Evolutionary conservation across 2,888 invertebrate species (phyloP), one percentile per base, ranked within the genome.

Genomic region (Athripsodes cinereus): DNA sequence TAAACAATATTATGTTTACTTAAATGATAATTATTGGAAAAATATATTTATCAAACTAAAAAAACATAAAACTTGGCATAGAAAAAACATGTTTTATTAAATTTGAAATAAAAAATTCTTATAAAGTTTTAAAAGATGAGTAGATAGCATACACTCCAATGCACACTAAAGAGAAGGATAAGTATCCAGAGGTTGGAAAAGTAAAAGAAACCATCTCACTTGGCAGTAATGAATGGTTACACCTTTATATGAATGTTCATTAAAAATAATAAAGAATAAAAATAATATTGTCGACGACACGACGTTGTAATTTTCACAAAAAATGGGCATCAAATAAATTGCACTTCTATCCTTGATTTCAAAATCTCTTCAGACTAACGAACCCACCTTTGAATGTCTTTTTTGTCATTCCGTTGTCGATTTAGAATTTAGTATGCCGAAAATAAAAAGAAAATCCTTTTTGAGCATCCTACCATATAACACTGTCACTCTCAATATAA

Each of bases 321-420:
- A 22, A 51, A 22, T 22, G 19, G 44, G 51, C 50, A 52, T 47
- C 26, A 52, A 52, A 47, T 52, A 49, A 57, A 52, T 57, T 57
- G 52, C 57, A 57, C 50, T 52, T 55, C 44, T 55, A 48, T 57
- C 57, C 52, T 57, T 57, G 57, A 57, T 52, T 57, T 51, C 52
- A 57, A 52, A n/a, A 52, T 40, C 21, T 31, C 2, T 19, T 19
- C 46, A 31, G 57, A 18, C 57, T 57, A 57, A 57, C 57, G 57
- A 57, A 57, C 47, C 52, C 47, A 57, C 57, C 57, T 57, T 52
- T 57, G 56, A 22, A 20, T 56, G 57, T 46, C 51, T 52, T 40
- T 52, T 57, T 46, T n/a, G n/a, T 22, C 18, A 44, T 52, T 26
- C 52, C 20, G 47, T 40, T 52, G 18, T 44, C 46, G 52, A 57